A percentile compares a stretch with the other conserved stretches of the same genome.
These are phyloP conservation scores for Epinephelus coioides DNA, from an alignment of 2,797 vertebrate genomes.

Conservation along the genomic window DNA sequence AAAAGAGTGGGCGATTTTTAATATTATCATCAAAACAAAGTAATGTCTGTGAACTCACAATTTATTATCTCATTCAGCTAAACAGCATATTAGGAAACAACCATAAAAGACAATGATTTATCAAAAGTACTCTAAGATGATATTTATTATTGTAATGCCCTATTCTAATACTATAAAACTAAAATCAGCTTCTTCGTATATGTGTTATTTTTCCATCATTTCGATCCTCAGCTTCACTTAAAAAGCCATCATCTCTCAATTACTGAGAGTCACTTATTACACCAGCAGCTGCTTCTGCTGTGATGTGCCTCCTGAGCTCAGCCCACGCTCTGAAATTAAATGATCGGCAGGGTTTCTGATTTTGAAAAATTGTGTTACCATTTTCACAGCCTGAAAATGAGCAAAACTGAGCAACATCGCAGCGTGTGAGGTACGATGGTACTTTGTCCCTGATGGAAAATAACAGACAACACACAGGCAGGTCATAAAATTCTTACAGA, in stretches of 20 bases:
- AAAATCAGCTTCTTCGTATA: conserved; percentile 7
- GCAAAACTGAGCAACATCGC: conserved; percentile 24
- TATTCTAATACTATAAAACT: background rate
- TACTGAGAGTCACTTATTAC: conserved; percentile 48
- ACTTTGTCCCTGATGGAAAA: conserved; percentile 19
- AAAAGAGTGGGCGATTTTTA: background rate
- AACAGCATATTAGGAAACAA: background rate
- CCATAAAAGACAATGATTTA: background rate
- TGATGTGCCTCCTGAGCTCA: conserved; percentile 44
- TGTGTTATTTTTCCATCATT: conserved; percentile 15
- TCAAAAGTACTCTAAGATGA: background rate
- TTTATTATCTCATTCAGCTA: background rate
- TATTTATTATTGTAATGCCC: background rate
- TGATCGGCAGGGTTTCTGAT: conserved; percentile 39
- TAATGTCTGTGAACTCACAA: background rate
- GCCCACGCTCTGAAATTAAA: conserved; percentile 54
- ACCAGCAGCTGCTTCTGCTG: conserved; percentile 48
- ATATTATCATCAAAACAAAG: background rate
- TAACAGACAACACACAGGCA: conserved; percentile 14
- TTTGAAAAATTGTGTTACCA: conserved; percentile 39
- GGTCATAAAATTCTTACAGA: conserved; percentile 1
- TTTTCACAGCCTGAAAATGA: conserved; percentile 26
- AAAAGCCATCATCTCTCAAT: conserved; percentile 55
- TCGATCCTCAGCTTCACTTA: conserved; percentile 26
- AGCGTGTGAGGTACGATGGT: conserved; percentile 4